Conservation (phyloP, 2,888 invertebrate species). For the Aspidapion aeneum region DNA sequence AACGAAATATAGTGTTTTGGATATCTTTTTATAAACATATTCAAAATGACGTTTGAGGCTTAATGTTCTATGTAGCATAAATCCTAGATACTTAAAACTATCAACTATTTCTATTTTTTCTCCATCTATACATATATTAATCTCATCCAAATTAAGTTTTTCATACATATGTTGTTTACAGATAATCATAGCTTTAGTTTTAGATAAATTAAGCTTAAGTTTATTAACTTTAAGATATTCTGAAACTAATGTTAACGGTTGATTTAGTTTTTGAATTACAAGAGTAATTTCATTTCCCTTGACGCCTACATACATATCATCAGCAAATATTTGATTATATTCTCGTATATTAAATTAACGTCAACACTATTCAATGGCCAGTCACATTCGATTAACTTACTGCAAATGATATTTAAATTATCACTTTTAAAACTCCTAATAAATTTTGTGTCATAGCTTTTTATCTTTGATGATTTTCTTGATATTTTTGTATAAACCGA, state of each 20-base stretch:
- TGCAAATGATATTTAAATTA: too few species aligned
- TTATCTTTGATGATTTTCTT: too few species aligned
- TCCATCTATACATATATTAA: slow-evolving; percentile 2
- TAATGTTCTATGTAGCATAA: slow-evolving; percentile 6
- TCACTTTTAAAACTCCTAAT: too few species aligned
- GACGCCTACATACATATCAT: neutral
- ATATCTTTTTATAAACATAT: slow-evolving; percentile 9
- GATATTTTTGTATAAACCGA: too few species aligned
- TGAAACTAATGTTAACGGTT: neutral
- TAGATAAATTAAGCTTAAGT: neutral
- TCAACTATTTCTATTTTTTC: slow-evolving; percentile 9
- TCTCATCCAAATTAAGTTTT: slow-evolving; percentile 1
- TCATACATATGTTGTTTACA: neutral
- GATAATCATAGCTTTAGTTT: slow-evolving; percentile 8
- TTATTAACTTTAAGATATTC: neutral
- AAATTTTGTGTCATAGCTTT: too few species aligned
- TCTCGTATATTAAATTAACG: too few species aligned
- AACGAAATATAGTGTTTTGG: slow-evolving; percentile 6
- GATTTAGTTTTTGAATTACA: neutral
- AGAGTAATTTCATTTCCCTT: neutral
- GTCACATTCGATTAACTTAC: too few species aligned
- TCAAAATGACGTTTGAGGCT: slow-evolving; percentile 5
- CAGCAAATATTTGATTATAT: neutral
- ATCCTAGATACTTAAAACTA: slow-evolving; percentile 6
- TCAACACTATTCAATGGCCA: too few species aligned